Conservation (phyloP, 2,888 invertebrate genomes). For the Pyrochroa serraticornis region DNA sequence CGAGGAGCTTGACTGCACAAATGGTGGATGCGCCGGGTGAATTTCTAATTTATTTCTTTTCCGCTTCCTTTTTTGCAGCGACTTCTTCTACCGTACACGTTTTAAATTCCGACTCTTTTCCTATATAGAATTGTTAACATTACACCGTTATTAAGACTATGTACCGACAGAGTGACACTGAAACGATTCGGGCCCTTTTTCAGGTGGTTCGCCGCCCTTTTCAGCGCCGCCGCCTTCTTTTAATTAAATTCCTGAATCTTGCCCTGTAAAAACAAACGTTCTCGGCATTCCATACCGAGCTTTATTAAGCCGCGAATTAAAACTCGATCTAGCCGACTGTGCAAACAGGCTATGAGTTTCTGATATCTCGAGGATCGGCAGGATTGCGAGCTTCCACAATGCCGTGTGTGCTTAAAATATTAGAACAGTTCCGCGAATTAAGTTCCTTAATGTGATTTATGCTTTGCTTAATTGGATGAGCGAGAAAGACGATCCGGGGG, state of each 20-base stretch:
- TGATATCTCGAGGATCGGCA: conserved; percentile 40
- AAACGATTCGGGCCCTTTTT: no score
- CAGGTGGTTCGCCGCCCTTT: no score
- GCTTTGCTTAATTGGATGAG: conserved; percentile 48
- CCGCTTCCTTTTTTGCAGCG: no score
- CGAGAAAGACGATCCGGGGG: conserved; percentile 35
- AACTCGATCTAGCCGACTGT: conserved; percentile 42
- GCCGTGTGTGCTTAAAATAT: conserved; percentile 49
- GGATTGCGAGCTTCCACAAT: conserved; percentile 38
- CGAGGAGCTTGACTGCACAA: no score
- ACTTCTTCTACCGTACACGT: no score
- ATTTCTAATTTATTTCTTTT: no score
- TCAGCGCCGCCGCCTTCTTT: no score
- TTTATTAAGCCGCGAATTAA: conserved; percentile 40
- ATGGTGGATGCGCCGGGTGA: no score
- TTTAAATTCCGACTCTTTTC: no score
- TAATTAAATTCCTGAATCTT: background rate
- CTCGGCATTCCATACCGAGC: conserved; percentile 14
- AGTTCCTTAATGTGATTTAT: conserved; percentile 51
- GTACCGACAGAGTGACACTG: no score
- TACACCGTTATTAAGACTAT: no score
- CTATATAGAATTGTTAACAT: no score
- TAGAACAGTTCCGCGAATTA: conserved; percentile 45
- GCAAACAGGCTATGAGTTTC: conserved; percentile 46
- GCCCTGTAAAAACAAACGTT: conserved; percentile 6